Base-by-base conservation (phyloP, 2,797 vertebrate species). In the Sebastiscus albofasciatus region DNA sequence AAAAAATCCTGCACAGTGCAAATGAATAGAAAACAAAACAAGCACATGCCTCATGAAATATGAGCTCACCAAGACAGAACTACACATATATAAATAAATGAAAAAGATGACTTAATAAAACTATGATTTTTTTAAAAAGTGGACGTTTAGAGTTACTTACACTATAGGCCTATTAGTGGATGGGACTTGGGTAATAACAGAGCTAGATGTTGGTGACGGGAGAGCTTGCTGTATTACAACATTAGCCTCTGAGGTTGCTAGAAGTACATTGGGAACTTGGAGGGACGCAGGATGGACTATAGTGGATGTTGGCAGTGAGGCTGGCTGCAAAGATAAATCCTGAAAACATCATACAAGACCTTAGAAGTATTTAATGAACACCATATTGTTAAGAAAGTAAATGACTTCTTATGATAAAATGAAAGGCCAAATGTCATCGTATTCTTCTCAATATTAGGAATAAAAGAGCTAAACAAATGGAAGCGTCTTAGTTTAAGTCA, bases 171-270 rank as follows among this genome's bases (percentile, higher is more conserved):
- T 98, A 96, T 97, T 99, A 94, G 98, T 97, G 84, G 98, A 97
- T 61, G 99, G 98, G 93, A 97, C 97, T 94, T 99, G 99, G 91
- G 98, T 99, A 94, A 99, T 99, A 96, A 99, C 99, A 96, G 98
- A 98, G 96, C 98, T 99, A 94, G 99, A 98, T 60, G 98, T 98
- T 95, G 99, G 99, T 93, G 98, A 99, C 90, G 98, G 98, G 95
- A 98, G 96, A 90, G 98, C 97, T 95, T 97, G 98, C 95, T 99
- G 98, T 96, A 99, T 98, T 95, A 99, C 98, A 96, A 99, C 98
- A 96, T 96, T 98, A 90, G 98, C 97, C 85, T 99, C 99, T 94
- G 97, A 97, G 96, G 97, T 98, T 49, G 98, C 97, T 94, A 99
- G 98, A 73, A 99, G 96, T 92, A 99, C 97, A 93, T 97, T 99